Evolutionary conservation across 2,113 vertebrate genomes (phyloP), one percentile per base, ranked within the genome.

Genomic region (Cariama cristata): DNA sequence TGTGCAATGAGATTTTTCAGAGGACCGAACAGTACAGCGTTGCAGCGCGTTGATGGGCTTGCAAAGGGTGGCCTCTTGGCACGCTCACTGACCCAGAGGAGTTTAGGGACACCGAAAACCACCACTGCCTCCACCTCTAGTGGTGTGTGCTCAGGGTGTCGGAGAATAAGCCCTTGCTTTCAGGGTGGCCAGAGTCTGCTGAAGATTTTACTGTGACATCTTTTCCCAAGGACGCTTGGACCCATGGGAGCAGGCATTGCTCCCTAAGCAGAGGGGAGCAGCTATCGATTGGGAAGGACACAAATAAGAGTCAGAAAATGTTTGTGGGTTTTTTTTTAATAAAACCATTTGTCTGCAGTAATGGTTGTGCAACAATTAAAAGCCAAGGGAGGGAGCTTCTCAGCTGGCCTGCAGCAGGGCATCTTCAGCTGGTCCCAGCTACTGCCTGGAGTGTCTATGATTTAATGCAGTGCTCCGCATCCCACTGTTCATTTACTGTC

Each of bases 21-120:
- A 71, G 45, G 22, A 49, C 45, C 1, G 0, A 66, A 71, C 13
- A 32, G 33, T 18, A 16, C 19, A 17, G 44, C 0, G 0, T 38
- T 50, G 42, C 74, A 75, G 53, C 0, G 0, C 0, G 0, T 11
- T 69, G 38, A n/a, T 55, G 42, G 22, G 13, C 55, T 74, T 24
- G 50, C 24, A 79, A 80, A 55, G 30, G 55, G 13, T 60, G 66
- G 86, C 24, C 9, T 47, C 33, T 50, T 77, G 55, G 44, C 63
- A 44, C 0, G 0, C 11, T 82, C 30, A 47, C 33, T 8, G 50
- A 24, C 53, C 22, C 14, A 42, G 30, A 73, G 11, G 12, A 45
- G 49, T 42, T 66, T 35, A 73, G n/a, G 63, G 33, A 53, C 35
- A 66, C 21, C 30, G 80, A 33, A 59, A 60, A 40, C 55, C 64